Conservation (phyloP, 2,888 invertebrate genomes). For the Gryllus longicercus region DNA sequence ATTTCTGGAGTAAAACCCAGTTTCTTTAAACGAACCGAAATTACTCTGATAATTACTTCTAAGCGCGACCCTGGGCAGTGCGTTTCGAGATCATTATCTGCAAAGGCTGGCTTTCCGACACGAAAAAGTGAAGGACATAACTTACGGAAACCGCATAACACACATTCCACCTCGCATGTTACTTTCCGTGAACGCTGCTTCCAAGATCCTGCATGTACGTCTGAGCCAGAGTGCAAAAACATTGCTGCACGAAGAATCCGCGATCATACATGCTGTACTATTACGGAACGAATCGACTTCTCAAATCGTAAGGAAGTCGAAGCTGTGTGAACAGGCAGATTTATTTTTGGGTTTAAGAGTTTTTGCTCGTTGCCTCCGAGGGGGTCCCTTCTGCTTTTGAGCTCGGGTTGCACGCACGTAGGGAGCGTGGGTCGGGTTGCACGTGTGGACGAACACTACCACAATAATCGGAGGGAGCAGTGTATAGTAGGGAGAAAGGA, state of each 20-base stretch:
- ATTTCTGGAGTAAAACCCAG: background rate
- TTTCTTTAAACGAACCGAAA: background rate
- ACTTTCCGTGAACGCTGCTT: background rate
- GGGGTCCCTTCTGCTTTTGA: no score
- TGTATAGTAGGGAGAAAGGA: no score
- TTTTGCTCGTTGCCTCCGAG: no score
- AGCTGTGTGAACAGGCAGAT: no score
- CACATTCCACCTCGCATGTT: background rate
- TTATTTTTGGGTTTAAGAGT: no score
- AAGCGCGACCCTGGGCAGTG: background rate
- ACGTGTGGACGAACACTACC: no score
- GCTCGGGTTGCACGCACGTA: no score
- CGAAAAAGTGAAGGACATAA: background rate
- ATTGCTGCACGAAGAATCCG: background rate
- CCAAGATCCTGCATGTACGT: background rate
- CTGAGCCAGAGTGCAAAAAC: no score
- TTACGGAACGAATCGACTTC: no score
- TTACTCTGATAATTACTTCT: background rate
- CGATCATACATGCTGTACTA: background rate
- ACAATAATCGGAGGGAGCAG: no score
- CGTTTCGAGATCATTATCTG: conserved; percentile 17
- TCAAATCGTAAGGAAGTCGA: no score
- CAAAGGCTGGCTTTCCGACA: background rate
- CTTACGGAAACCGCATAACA: background rate
- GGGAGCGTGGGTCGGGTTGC: no score